Evolutionary conservation across 2,113 vertebrate species (phyloP).

Genomic region (Fregata magnificens): DNA sequence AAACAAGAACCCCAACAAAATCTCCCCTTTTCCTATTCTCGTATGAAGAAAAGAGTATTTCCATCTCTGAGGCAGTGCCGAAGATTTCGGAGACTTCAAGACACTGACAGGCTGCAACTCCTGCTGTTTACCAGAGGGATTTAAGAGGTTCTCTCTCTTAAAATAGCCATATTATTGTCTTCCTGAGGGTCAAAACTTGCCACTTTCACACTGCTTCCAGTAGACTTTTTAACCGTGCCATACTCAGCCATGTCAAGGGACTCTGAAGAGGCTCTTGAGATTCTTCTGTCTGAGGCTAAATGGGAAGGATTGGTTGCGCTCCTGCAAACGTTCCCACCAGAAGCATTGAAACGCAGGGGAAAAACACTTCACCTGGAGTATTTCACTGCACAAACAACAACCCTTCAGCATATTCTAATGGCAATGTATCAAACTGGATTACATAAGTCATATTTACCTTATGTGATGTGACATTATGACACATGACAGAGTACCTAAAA

Average conservation of each 20-base stretch:
- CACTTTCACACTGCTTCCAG: neutral
- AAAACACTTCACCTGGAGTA: neutral
- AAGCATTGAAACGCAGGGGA: neutral
- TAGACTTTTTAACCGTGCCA: neutral
- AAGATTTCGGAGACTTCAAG: slow-evolving; percentile 27
- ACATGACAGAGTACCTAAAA: neutral
- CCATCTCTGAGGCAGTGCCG: slow-evolving; percentile 16
- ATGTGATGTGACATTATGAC: neutral
- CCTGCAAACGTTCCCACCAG: neutral
- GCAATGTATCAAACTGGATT: neutral
- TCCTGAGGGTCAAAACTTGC: slow-evolving; percentile 21
- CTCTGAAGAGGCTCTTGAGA: neutral
- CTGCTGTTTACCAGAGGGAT: slow-evolving; percentile 51
- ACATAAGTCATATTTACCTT: neutral
- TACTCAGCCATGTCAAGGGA: neutral
- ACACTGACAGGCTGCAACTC: slow-evolving; percentile 44
- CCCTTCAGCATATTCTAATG: neutral
- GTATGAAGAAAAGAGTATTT: neutral
- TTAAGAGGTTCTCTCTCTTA: slow-evolving; percentile 14
- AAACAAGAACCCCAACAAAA: neutral
- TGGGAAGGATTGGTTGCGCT: neutral
- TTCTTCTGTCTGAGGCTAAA: neutral
- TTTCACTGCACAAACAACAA: neutral
- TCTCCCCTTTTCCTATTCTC: neutral
- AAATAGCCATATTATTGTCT: slow-evolving; percentile 35